phyloP scores from a whole-genome alignment of 2,113 vertebrate species.

The Crotalus horridus region DNA sequence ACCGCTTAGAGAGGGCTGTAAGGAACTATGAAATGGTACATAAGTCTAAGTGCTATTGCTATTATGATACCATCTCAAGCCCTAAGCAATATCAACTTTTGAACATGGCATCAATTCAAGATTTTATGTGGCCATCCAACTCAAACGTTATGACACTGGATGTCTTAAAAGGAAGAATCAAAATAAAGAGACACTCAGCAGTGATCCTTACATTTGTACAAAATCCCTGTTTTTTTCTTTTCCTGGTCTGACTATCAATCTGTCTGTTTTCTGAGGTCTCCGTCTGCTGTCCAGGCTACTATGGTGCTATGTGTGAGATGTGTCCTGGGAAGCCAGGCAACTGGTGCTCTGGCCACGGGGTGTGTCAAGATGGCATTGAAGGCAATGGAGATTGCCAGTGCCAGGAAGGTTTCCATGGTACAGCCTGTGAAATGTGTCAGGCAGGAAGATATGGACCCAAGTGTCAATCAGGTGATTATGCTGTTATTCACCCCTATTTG shows the following conservation, averaged over 20 bases:
- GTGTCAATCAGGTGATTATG: slow-evolving; percentile 77
- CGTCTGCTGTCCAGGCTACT: slow-evolving; percentile 87
- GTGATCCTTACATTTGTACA: background rate
- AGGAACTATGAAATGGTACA: too few relatives aligned
- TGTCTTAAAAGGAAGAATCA: background rate
- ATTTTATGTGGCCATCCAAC: background rate
- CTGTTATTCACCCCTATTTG: background rate
- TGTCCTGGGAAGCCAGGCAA: slow-evolving; percentile 82
- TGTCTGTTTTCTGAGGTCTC: slow-evolving; percentile 70
- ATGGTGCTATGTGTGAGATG: slow-evolving; percentile 84
- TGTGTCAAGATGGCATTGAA: slow-evolving; percentile 80
- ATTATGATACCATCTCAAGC: background rate
- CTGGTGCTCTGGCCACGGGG: slow-evolving; percentile 85
- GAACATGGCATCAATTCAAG: background rate
- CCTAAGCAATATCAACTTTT: background rate
- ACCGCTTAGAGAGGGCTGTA: too few relatives aligned
- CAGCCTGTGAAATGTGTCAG: slow-evolving; percentile 91
- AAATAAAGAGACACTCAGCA: background rate
- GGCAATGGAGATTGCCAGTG: slow-evolving; percentile 90
- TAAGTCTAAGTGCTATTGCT: background rate
- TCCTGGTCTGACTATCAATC: background rate
- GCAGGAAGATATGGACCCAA: slow-evolving; percentile 84
- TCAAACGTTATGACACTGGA: background rate
- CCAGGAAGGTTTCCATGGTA: slow-evolving; percentile 91
- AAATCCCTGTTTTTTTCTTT: background rate